Conservation (phyloP, 53 echinoderm and acorn worm species). For the Antedon mediterranea region DNA sequence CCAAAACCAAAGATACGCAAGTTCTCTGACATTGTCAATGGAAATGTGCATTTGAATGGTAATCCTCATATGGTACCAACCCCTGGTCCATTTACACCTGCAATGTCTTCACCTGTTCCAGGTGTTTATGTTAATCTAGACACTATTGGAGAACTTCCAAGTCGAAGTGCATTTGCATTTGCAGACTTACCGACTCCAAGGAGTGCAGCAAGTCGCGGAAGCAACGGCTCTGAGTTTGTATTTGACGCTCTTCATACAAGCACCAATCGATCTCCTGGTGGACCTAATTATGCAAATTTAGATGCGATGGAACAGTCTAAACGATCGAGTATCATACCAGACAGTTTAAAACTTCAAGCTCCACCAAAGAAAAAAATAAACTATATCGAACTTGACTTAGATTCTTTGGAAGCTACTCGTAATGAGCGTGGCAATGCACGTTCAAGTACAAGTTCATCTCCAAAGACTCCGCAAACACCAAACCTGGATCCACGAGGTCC, state of each 20-base stretch:
- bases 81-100: background rate
- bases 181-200: constrained; percentile 45
- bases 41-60: constrained; percentile 4
- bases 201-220: constrained; percentile 55
- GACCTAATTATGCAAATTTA: constrained; percentile 74
- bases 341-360: constrained; percentile 47
- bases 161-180: constrained; percentile 5
- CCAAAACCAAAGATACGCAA: constrained; percentile 14
- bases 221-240: constrained; percentile 50
- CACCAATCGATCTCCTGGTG: constrained; percentile 56
- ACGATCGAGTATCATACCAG: constrained; percentile 1
- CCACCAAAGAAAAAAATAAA: constrained; percentile 83
- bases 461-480: constrained; percentile 40
- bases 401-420: constrained; percentile 18
- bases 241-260: constrained; percentile 34
- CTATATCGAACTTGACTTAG: constrained; percentile 80
- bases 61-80: background rate
- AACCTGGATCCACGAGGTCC: constrained; percentile 76
- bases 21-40: constrained; percentile 4
- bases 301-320: constrained; percentile 15
- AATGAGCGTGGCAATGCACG: constrained; percentile 14
- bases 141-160: constrained; percentile 69
- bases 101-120: background rate
- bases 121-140: constrained; percentile 74
- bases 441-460: constrained; percentile 37